Evolutionary conservation across 2,888 invertebrate genomes (phyloP).

Genomic region (Gastrophysa polygoni): DNA sequence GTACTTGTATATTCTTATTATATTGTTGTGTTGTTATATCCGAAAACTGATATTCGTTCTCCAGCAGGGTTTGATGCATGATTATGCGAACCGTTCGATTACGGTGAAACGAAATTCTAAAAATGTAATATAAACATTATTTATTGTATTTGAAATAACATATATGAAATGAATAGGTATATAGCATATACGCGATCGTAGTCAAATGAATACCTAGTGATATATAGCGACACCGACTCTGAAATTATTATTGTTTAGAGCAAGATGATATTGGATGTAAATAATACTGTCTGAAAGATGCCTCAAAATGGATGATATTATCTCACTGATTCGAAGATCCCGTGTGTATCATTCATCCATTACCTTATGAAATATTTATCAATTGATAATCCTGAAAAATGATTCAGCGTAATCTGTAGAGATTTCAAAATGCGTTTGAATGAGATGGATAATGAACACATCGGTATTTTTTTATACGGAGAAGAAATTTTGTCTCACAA

Average conservation of each 20-base stretch:
- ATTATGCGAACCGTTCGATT: conserved; percentile 34
- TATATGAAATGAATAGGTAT: conserved; percentile 52
- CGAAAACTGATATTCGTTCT: conserved; percentile 25
- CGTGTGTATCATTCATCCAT: too few relatives aligned
- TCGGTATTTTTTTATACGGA: too few relatives aligned
- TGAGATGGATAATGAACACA: too few relatives aligned
- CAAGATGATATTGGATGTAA: conserved; percentile 41
- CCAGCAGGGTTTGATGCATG: conserved; percentile 48
- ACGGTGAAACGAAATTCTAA: conserved; percentile 60
- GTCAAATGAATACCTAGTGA: conserved; percentile 46
- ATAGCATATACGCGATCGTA: conserved; percentile 58
- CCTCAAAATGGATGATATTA: conserved; percentile 27
- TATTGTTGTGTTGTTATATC: too few relatives aligned
- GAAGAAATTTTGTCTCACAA: too few relatives aligned
- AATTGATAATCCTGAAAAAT: too few relatives aligned
- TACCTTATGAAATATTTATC: too few relatives aligned
- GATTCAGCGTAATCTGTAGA: too few relatives aligned
- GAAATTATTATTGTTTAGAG: conserved; percentile 49
- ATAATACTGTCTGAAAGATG: conserved; percentile 37
- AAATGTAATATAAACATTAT: conserved; percentile 58
- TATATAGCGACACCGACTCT: conserved; percentile 49
- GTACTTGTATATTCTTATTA: not conserved
- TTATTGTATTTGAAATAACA: conserved; percentile 54
- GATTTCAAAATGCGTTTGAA: too few relatives aligned
- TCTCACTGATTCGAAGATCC: too few relatives aligned